Evolutionary conservation across 2,113 vertebrate species (phyloP).

Genomic region (Myotis yumanensis): DNA sequence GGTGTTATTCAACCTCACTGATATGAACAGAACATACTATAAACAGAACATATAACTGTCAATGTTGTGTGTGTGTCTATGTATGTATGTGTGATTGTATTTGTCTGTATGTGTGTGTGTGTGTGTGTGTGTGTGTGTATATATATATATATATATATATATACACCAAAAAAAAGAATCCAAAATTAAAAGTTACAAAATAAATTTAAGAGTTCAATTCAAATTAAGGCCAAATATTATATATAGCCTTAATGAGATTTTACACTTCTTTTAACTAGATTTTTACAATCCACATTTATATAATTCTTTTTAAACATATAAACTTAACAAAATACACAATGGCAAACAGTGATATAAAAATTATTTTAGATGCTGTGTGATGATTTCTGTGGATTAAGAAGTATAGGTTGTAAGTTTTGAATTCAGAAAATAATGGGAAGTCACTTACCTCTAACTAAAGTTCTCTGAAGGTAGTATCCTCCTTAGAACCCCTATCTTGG

Average conservation of each 20-base stretch:
- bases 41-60: constrained; percentile 13
- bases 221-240: constrained; percentile 34
- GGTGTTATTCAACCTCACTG: not conserved
- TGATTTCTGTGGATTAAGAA: constrained; percentile 51
- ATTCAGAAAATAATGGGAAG: constrained; percentile 75
- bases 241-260: not conserved
- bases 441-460: constrained; percentile 88
- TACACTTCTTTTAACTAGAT: constrained; percentile 53
- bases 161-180: not conserved
- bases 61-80: not conserved
- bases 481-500: constrained; percentile 88
- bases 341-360: constrained; percentile 80
- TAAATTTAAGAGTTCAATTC: constrained; percentile 15
- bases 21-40: not conserved
- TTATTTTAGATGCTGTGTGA: constrained; percentile 63
- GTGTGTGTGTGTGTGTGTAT: not conserved
- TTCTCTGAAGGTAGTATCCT: constrained; percentile 88
- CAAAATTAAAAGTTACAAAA: constrained; percentile 24
- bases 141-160: not conserved
- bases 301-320: constrained; percentile 47
- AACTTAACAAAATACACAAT: constrained; percentile 75
- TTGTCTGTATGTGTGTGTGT: not conserved
- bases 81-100: not conserved
- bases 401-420: not conserved
- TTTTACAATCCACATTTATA: constrained; percentile 41